Base-by-base conservation (phyloP, 2,888 invertebrate species). In the Leptopilina drosophilae region DNA sequence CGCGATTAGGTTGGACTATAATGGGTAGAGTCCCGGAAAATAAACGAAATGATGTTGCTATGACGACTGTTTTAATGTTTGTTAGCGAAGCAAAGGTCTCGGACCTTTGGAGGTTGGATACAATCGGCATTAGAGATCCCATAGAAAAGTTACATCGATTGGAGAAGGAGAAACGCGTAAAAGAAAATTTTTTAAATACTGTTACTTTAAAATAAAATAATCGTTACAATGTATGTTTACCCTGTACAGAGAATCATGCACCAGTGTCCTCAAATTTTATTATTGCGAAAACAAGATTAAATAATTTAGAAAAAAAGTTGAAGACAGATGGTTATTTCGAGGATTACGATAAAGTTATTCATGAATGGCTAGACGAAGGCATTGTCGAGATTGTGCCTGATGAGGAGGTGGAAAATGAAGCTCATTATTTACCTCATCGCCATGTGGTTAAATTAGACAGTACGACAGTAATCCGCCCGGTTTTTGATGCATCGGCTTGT, bases 81-180 rank as follows among this genome's bases (percentile, higher is more conserved):
- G 77, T 78, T 20, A 66, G 53, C n/a, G 81, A 84, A 15, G 49
- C 49, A 49, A 49, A 49, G 11, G 49, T 6, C 11, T 49, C 49
- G 2, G 83, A 88, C 53, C 81, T 90, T 64, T 90, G 90, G 89
- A 78, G 77, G 12, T 81, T 90, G 4, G 90, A 90, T 46, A 82
- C 83, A 11, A 65, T 89, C 5, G 89, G 89, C 0, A 90, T 90
- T 14, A 82, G 42, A 12, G 87, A 90, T 79, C 88, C 88, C 0
- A 75, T 84, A 0, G 84, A 87, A 77, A 87, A 77, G n/a, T 82
- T 83, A 76, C 65, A 85, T 6, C 84, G 80, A 64, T 76, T 84
- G 46, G 82, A 82, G 56, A 80, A 77, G 5, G 85, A 86, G 56
- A 46, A 79, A 64, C 82, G 79, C 5, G 85, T 87, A 0, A 85